These are phyloP conservation scores for Lagocephalus sceleratus DNA, from an alignment of 2,797 vertebrate species.

Conservation along the genomic window DNA sequence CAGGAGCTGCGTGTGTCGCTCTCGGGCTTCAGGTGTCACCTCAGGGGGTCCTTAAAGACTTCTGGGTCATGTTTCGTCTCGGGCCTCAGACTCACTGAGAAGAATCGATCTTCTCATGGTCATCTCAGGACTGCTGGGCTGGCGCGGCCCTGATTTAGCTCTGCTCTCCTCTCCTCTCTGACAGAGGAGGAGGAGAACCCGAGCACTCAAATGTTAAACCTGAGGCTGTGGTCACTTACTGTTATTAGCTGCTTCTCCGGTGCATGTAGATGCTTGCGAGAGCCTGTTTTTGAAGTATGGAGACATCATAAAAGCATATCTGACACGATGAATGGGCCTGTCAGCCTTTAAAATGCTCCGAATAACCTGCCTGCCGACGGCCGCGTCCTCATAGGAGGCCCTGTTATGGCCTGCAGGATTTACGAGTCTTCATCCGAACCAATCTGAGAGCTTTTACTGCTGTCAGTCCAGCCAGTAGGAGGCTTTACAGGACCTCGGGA, in stretches of 20 bases:
- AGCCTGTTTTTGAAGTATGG: neutral
- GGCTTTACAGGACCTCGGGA: constrained; percentile 39
- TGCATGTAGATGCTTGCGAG: neutral
- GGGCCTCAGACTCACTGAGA: neutral
- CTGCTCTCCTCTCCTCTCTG: constrained; percentile 1
- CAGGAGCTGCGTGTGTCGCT: constrained; percentile 19
- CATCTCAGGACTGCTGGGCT: neutral
- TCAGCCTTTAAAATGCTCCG: constrained; percentile 45
- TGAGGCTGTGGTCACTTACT: constrained; percentile 3
- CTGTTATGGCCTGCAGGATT: constrained; percentile 51
- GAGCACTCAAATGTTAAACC: neutral
- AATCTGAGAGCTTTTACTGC: constrained; percentile 52
- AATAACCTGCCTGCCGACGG: constrained; percentile 45
- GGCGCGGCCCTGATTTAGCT: constrained; percentile 4
- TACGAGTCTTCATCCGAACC: constrained; percentile 55
- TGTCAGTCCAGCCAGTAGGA: constrained; percentile 27
- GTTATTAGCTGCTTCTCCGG: constrained; percentile 10
- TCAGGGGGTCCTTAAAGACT: constrained; percentile 38
- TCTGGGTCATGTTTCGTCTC: constrained; percentile 27
- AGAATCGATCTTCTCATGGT: no score
- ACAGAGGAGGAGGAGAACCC: neutral
- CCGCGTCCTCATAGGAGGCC: constrained; percentile 34
- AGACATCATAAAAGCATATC: constrained; percentile 35
- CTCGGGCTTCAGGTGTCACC: constrained; percentile 14
- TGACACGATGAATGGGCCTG: constrained; percentile 16